Evolutionary conservation across 2,888 invertebrate species (phyloP).

Genomic region (Auanema sp.): DNA sequence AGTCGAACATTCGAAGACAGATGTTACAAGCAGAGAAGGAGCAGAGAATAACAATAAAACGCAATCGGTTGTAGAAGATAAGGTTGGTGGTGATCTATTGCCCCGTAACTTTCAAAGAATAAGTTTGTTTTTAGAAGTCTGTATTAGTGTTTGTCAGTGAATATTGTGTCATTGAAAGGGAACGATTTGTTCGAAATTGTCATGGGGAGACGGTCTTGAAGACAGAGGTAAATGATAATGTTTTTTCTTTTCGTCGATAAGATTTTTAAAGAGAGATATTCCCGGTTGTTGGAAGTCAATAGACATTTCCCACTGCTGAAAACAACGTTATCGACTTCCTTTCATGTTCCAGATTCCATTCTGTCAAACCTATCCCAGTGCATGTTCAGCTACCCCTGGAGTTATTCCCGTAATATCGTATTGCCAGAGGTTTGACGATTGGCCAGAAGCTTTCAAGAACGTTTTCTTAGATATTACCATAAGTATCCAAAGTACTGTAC

Average conservation of each 20-base stretch:
- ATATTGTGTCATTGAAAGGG: constrained; percentile 42
- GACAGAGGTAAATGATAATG: constrained; percentile 20
- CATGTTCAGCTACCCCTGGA: constrained; percentile 36
- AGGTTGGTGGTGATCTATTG: constrained; percentile 9
- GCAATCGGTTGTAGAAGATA: constrained; percentile 23
- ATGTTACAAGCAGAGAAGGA: too few species aligned
- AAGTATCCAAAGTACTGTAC: constrained; percentile 40
- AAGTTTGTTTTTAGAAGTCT: constrained; percentile 21
- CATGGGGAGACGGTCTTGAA: constrained; percentile 31
- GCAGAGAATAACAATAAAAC: constrained; percentile 12
- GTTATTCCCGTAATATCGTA: constrained; percentile 44
- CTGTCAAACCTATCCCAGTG: constrained; percentile 39
- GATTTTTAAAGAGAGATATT: too few species aligned
- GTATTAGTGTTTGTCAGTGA: constrained; percentile 46
- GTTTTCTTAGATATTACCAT: constrained; percentile 31
- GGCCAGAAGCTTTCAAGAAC: neutral
- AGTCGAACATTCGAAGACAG: too few species aligned
- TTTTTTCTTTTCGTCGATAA: neutral
- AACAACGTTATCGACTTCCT: neutral
- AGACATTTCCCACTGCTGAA: too few species aligned
- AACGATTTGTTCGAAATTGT: constrained; percentile 38
- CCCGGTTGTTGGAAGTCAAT: too few species aligned
- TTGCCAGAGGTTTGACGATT: constrained; percentile 25
- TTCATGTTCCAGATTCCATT: constrained; percentile 31
- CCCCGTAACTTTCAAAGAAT: neutral